Evolutionary conservation across 2,113 vertebrate genomes (phyloP).

Genomic region (Corythornis cristatus): DNA sequence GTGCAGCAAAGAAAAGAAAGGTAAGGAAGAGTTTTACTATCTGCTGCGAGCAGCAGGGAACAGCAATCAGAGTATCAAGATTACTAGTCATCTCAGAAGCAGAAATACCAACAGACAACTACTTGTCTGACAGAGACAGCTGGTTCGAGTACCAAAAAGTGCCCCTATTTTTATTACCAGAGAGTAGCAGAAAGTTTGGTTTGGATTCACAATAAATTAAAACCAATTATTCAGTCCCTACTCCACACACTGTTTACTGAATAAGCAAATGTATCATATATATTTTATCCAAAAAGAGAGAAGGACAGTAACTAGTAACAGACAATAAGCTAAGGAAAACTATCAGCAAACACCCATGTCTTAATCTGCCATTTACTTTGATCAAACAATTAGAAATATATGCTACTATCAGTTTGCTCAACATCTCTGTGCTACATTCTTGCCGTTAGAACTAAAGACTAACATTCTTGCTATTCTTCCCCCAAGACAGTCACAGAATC

Average conservation of each 20-base stretch:
- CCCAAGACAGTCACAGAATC: background rate
- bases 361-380: background rate
- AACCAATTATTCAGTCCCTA: background rate
- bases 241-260: background rate
- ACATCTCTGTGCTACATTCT: background rate
- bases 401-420: background rate
- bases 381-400: background rate
- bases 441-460: background rate
- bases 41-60: background rate
- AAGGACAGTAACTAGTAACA: background rate
- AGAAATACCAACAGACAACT: conserved; percentile 18
- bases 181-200: conserved; percentile 42
- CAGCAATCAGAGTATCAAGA: background rate
- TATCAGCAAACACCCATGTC: background rate
- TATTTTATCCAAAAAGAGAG: background rate
- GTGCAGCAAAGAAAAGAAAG: background rate
- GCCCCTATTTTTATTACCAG: conserved; percentile 57
- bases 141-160: conserved; percentile 47
- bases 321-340: background rate
- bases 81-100: background rate
- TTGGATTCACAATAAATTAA: background rate
- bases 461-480: background rate
- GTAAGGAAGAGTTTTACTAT: background rate
- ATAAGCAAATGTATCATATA: background rate
- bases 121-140: conserved; percentile 66